Base-by-base conservation (phyloP, 2,113 vertebrate species). In the Sebastes schlegelii region DNA sequence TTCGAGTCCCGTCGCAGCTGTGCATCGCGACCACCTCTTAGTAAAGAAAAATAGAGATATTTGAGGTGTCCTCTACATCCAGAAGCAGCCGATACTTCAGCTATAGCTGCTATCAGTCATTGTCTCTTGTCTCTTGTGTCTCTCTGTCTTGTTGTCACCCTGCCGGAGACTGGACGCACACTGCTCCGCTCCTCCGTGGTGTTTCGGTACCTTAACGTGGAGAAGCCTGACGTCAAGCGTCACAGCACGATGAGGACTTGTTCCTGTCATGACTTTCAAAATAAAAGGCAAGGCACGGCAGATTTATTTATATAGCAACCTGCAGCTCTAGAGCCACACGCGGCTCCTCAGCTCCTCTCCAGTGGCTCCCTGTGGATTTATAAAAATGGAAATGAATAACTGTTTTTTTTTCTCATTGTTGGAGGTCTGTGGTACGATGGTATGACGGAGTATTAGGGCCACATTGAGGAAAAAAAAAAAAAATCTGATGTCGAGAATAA, bases 181-280 rank as follows among this genome's bases (percentile, higher is more conserved):
- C 69, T 84, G 86, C 40, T 60, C 74, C 8, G 58, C 16, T 14
- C 48, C 0, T 23, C 34, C 12, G 43, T 2, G 40, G 5, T 74
- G 84, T 87, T 74, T 86, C 80, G 14, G 86, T 57, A 78, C 78
- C 76, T n/a, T 17, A 77, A 74, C 58, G 71, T 72, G 79, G 51
- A 54, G 26, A 73, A 34, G 51, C 13, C 4, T 16, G 40, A 34
- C 17, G 65, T 69, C 76, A 85, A 77, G 40, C 0, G 1, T 0
- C 2, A 48, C 40, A 6, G 1, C 48, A 51, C 8, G 0, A 17
- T 3, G 12, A 34, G 3, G 9, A 60, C 8, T 4, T 2, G 3
- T 49, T 64, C 75, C 69, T 19, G 68, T 54, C 8, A 0, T 0
- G 62, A 57, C 60, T 79, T 84, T 90, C 92, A 93, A 79, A 92